Base-by-base conservation (phyloP, 2,888 invertebrate species). In the Villa cingulata region DNA sequence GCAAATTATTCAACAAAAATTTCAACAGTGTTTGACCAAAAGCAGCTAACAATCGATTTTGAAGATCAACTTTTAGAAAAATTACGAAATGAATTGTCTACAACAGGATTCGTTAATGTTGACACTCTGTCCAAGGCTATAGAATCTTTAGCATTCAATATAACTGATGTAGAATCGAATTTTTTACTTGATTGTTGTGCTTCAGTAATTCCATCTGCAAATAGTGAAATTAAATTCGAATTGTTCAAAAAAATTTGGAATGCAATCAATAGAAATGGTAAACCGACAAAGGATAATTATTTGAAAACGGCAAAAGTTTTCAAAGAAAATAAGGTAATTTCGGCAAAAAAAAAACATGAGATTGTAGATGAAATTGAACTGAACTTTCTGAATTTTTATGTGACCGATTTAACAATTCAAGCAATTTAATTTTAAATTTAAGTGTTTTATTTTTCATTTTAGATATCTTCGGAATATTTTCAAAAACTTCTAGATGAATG, bases 161-260 rank as follows among this genome's bases (percentile, higher is more conserved):
- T 42, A 15, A 15, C 46, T 15, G 37, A 41, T 15, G 19, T 23
- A 15, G 41, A 42, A 9, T 6, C 23, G 2, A 27, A 37, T 15
- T 29, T 37, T n/a, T 29, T 46, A 6, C 27, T 46, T 16, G 46
- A 46, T 14, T 41, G 37, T 20, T 46, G 46, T 37, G 37, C 41
- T 3, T 15, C 23, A 4, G 15, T 34, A 6, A 18, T 37, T 15
- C 47, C 47, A 16, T 14, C 37, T 16, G n/a, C 32, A 32, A 27
- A 10, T 5, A 12, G 12, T 4, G n/a, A 27, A 39, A 10, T n/a
- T 12, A 36, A 37, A 14, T 16, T 47, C 6, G 19, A 43, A 5
- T 2, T 38, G 10, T 47, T 47, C 17, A 7, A 42, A 29, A 37
- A 32, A 19, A 38, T 43, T n/a, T 47, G 47, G 47, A 19, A 38